These are phyloP conservation scores for Eurystomus gularis DNA, from an alignment of 2,113 vertebrate species.

Conservation along the genomic window DNA sequence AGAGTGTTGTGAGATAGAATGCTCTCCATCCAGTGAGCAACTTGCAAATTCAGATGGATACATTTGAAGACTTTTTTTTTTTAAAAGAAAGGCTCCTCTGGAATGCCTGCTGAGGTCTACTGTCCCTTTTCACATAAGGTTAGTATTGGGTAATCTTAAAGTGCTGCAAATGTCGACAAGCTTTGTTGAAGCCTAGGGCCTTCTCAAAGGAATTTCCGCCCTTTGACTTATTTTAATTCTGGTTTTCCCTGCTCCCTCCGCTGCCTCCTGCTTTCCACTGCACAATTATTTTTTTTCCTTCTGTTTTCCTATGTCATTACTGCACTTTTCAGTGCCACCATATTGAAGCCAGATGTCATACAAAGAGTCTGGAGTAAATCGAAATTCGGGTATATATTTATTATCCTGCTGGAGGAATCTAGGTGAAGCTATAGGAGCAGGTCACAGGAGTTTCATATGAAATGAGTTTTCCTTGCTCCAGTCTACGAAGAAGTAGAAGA, in stretches of 20 bases:
- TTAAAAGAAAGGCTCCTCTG: background rate
- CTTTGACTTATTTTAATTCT: constrained; percentile 60
- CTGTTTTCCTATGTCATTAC: constrained; percentile 31
- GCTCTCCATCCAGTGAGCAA: background rate
- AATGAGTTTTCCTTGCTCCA: background rate
- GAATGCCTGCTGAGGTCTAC: constrained; percentile 29
- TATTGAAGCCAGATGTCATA: constrained; percentile 72
- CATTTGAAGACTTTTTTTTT: background rate
- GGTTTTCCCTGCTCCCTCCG: constrained; percentile 36
- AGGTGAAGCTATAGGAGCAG: constrained; percentile 2
- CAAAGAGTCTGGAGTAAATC: background rate
- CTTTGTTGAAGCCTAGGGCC: constrained; percentile 70
- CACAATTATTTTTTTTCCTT: background rate
- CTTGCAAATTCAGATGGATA: background rate
- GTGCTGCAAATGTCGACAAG: constrained; percentile 53
- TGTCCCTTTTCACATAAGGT: constrained; percentile 5
- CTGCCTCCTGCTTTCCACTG: constrained; percentile 32
- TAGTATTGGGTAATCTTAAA: constrained; percentile 38
- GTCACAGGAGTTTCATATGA: background rate
- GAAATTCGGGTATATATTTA: background rate
- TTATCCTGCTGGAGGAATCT: background rate
- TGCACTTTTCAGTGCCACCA: constrained; percentile 51
- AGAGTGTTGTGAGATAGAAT: background rate
- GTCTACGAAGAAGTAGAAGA: background rate
- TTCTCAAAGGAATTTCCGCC: constrained; percentile 50